phyloP scores from a whole-genome alignment of 2,113 vertebrate species.

The Mormyrus lacerda region DNA sequence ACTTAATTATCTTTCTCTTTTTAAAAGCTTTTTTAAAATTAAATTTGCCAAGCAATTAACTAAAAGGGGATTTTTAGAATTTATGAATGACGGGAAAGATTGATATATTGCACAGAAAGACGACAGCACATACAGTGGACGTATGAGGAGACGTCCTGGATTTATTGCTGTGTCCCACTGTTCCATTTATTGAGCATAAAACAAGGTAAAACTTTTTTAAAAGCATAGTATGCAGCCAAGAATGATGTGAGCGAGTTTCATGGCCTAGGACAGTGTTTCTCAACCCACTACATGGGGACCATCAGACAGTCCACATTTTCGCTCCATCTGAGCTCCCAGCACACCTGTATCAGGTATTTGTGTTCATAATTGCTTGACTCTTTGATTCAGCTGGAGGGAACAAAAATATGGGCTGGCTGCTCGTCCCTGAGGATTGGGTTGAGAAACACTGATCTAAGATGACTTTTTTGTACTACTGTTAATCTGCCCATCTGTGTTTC shows the following conservation, averaged over 20 bases:
- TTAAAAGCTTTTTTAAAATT: conserved; percentile 46
- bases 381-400: not conserved
- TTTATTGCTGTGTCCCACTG: conserved; percentile 30
- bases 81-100: conserved; percentile 44
- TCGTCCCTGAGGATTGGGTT: not conserved
- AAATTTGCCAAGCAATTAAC: conserved; percentile 47
- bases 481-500: not conserved
- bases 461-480: not conserved
- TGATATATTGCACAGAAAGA: conserved; percentile 33
- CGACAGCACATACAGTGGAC: conserved; percentile 21
- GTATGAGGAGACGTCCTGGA: conserved; percentile 25
- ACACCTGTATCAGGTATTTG: not conserved
- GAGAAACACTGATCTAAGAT: not conserved
- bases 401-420: not conserved
- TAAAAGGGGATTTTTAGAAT: conserved; percentile 43
- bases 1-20: conserved; percentile 43
- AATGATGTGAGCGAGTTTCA: too few species aligned
- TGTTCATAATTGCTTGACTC: not conserved
- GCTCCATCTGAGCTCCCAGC: not conserved
- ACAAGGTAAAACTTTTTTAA: not conserved
- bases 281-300: not conserved
- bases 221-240: not conserved
- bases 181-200: conserved; percentile 22
- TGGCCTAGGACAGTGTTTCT: not conserved
- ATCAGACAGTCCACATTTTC: not conserved